phyloP scores from a whole-genome alignment of 2,797 vertebrate species.

The Poliocrania exsul region DNA sequence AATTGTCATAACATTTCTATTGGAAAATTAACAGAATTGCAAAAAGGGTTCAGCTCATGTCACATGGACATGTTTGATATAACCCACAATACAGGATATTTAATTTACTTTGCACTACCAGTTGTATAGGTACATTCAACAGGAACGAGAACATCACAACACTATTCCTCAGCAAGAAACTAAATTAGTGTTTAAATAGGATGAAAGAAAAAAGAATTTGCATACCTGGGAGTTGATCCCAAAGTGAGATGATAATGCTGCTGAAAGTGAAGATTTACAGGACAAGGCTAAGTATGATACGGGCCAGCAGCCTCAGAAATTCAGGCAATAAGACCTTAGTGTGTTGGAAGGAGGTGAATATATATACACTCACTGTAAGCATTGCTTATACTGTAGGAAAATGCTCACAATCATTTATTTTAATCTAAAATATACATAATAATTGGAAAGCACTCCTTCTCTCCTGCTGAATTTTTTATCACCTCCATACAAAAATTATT shows the following conservation, averaged over 20 bases:
- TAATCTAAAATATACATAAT: not conserved
- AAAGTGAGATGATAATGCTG: not conserved
- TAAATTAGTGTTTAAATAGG: not conserved
- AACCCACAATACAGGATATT: slow-evolving; percentile 62
- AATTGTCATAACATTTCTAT: slow-evolving; percentile 71
- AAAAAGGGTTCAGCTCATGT: not conserved
- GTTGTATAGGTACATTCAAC: not conserved
- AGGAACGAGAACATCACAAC: slow-evolving; percentile 10
- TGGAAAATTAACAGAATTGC: slow-evolving; percentile 54
- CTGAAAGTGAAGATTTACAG: not conserved
- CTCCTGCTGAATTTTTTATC: not conserved
- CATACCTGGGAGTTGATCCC: not conserved
- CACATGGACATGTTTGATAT: slow-evolving; percentile 36
- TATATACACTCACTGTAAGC: not conserved
- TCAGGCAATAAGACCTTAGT: not conserved
- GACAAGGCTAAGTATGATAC: not conserved
- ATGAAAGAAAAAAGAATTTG: not conserved
- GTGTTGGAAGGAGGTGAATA: not conserved
- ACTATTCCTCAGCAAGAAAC: not conserved
- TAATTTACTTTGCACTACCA: slow-evolving; percentile 18
- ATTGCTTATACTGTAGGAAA: not conserved
- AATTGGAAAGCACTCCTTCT: not conserved
- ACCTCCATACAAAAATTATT: not conserved
- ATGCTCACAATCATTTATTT: not conserved
- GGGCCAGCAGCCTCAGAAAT: not conserved